A percentile compares a stretch with the other conserved stretches of the same genome.
Evolutionary conservation across 2,888 invertebrate species (phyloP).

Genomic region (Pseudococcus longispinus): DNA sequence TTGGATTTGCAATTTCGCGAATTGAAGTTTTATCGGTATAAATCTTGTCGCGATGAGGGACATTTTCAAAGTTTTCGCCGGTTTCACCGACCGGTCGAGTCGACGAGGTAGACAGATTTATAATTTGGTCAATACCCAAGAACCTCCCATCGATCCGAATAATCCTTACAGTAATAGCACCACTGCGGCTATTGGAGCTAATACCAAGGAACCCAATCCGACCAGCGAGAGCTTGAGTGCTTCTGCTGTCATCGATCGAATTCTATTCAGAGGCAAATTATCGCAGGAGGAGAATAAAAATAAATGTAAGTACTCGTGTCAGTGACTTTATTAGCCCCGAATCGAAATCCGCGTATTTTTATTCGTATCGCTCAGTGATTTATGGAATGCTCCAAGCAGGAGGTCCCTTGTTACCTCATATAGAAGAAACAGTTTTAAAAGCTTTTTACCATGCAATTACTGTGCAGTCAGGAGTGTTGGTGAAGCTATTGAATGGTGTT

Average conservation of each 20-base stretch:
- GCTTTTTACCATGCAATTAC: too few species aligned
- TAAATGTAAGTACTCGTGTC: constrained; percentile 32
- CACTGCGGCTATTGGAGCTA: constrained; percentile 34
- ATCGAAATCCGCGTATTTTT: background rate
- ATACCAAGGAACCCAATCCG: constrained; percentile 8
- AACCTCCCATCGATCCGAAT: constrained; percentile 31
- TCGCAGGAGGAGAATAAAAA: constrained; percentile 48
- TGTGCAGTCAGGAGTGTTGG: too few species aligned
- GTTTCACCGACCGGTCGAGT: constrained; percentile 49
- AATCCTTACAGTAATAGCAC: constrained; percentile 44
- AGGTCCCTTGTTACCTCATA: too few species aligned
- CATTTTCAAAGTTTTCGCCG: constrained; percentile 50
- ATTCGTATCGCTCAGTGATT: too few species aligned
- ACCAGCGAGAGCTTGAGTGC: constrained; percentile 29
- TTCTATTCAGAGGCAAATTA: constrained; percentile 42
- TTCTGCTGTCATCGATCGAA: constrained; percentile 33
- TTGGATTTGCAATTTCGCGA: background rate
- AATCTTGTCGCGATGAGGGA: constrained; percentile 46
- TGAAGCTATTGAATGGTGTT: too few species aligned
- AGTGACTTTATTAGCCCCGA: background rate
- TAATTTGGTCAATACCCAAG: constrained; percentile 50
- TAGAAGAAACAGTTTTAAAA: too few species aligned
- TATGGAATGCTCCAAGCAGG: too few species aligned
- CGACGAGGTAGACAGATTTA: constrained; percentile 36
- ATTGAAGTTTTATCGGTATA: background rate